Conservation (phyloP, 2,797 vertebrate species). For the Notamacropus eugenii region DNA sequence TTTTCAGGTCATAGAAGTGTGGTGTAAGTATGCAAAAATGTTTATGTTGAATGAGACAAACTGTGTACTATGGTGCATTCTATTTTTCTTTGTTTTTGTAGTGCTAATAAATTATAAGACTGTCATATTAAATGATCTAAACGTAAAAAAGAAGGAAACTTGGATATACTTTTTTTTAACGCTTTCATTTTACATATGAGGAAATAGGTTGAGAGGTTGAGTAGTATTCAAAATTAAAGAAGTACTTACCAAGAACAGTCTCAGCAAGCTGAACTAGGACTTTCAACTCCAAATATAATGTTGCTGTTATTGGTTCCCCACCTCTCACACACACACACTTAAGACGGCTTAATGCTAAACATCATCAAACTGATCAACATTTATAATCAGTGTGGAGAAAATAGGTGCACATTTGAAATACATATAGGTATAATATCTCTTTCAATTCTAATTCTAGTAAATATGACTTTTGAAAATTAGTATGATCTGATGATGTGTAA, state of each 20-base stretch:
- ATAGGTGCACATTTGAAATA: neutral
- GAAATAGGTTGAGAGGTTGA: neutral
- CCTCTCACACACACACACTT: too few species aligned
- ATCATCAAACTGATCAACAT: neutral
- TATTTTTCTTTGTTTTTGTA: neutral
- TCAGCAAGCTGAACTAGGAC: neutral
- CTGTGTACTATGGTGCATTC: neutral
- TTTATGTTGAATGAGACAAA: neutral
- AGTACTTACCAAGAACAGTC: neutral
- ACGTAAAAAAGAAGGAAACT: neutral
- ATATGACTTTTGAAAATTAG: neutral
- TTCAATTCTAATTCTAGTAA: neutral
- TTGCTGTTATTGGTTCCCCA: neutral
- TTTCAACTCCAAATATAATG: neutral
- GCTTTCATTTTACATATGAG: neutral
- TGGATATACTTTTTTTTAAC: neutral
- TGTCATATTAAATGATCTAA: neutral
- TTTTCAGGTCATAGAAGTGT: neutral
- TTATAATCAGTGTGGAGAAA: neutral
- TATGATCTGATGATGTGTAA: neutral
- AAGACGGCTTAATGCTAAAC: neutral
- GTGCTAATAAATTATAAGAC: neutral
- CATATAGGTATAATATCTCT: neutral
- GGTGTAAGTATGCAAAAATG: neutral
- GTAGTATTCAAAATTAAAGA: neutral